A percentile compares a stretch with the other conserved stretches of the same genome.
Evolutionary conservation across 2,797 vertebrate genomes (phyloP).

Genomic region (Morelia viridis): DNA sequence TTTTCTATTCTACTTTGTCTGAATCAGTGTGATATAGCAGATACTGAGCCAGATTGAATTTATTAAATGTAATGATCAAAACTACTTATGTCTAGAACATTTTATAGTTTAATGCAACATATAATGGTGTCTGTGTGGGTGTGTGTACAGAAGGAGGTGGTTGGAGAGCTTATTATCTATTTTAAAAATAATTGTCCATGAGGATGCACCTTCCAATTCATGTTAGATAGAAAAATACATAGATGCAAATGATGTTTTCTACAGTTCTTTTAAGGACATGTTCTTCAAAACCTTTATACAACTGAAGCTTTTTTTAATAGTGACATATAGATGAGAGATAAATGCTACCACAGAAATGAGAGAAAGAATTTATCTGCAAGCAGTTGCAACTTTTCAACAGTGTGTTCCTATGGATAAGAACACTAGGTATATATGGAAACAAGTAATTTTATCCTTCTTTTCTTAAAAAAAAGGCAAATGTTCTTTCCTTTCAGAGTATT

Average conservation of each 20-base stretch:
- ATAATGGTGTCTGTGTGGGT: not conserved
- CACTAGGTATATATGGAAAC: not conserved
- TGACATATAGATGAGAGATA: not conserved
- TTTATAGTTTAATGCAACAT: not conserved
- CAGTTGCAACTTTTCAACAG: not conserved
- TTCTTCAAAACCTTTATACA: not conserved
- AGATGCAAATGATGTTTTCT: not conserved
- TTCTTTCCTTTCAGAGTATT: not conserved
- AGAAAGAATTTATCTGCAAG: not conserved
- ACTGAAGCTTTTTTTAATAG: not conserved
- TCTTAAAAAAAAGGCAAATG: not conserved
- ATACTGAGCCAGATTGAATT: not conserved
- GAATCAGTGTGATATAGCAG: not conserved
- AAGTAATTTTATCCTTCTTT: not conserved
- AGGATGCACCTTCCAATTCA: not conserved
- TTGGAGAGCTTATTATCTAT: not conserved
- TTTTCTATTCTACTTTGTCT: not conserved
- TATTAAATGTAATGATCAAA: not conserved
- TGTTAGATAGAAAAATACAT: not conserved
- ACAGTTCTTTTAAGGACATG: not conserved
- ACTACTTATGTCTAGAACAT: not conserved
- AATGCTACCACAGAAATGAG: not conserved
- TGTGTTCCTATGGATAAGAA: too few relatives aligned
- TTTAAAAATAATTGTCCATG: not conserved
- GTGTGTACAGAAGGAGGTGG: too few relatives aligned